phyloP scores from a whole-genome alignment of 2,888 invertebrate species.

The Drosophila putrida region DNA sequence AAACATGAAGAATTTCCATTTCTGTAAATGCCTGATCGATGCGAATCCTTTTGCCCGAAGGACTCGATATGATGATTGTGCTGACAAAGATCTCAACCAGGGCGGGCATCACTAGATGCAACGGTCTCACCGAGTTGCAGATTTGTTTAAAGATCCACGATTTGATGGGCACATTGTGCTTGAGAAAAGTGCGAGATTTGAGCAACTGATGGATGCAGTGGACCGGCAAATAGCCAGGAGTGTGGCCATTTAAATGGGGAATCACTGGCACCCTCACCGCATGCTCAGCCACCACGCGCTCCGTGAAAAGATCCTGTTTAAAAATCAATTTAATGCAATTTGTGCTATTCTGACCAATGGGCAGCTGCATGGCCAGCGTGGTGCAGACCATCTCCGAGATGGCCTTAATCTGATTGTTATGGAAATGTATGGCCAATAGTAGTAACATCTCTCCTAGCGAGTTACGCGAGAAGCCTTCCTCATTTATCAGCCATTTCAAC shows the following conservation, averaged over 20 bases:
- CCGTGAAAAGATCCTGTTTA: conserved; percentile 98
- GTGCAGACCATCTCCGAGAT: conserved; percentile 97
- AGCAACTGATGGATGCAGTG: conserved; percentile 98
- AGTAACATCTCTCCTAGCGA: conserved; percentile 98
- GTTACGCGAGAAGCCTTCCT: conserved; percentile 94
- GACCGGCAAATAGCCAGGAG: conserved; percentile 96
- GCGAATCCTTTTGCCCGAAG: conserved; percentile 77
- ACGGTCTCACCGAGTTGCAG: conserved; percentile 93
- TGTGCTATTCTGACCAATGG: conserved; percentile 93
- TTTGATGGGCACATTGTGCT: conserved; percentile 98
- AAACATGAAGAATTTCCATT: conserved; percentile 94
- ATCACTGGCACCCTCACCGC: conserved; percentile 99
- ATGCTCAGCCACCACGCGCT: conserved; percentile 97
- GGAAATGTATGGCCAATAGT: conserved; percentile 98
- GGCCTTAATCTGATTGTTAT: conserved; percentile 96
- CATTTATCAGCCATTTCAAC: conserved; percentile 96
- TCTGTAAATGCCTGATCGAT: conserved; percentile 94
- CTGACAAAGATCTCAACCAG: conserved; percentile 97
- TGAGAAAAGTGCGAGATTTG: conserved; percentile 97
- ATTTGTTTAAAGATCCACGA: conserved; percentile 98
- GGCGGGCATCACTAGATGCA: conserved; percentile 97
- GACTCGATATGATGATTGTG: conserved; percentile 91
- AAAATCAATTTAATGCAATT: conserved; percentile 96
- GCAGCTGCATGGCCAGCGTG: conserved; percentile 97
- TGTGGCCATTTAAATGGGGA: conserved; percentile 93